A percentile compares a stretch with the other conserved stretches of the same genome.
Evolutionary conservation across 2,797 vertebrate species (phyloP).

Genomic region (Acrossocheilus fasciatus): DNA sequence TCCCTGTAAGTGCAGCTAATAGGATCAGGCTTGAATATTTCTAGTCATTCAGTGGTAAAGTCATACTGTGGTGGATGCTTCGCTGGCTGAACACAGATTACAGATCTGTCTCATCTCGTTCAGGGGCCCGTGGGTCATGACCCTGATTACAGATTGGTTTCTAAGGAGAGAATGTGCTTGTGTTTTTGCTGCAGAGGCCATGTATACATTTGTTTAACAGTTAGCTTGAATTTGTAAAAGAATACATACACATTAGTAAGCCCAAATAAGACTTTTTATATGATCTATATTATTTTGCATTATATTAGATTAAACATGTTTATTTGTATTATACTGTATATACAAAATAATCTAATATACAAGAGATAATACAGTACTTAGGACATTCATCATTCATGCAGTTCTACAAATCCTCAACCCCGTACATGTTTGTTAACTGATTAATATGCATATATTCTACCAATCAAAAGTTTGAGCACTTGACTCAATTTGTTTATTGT

Average conservation of each 20-base stretch:
- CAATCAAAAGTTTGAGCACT: neutral
- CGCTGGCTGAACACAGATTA: slow-evolving; percentile 15
- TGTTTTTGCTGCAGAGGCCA: neutral
- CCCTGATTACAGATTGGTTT: slow-evolving; percentile 13
- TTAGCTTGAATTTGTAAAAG: slow-evolving; percentile 1
- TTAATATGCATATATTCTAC: neutral
- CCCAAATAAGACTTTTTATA: neutral
- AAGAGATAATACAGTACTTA: neutral
- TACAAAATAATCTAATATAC: neutral
- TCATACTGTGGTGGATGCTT: neutral
- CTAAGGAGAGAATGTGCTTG: neutral
- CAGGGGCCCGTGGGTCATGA: neutral
- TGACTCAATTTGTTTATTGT: neutral
- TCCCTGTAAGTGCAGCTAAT: neutral
- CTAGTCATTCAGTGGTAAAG: neutral
- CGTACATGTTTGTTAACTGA: neutral
- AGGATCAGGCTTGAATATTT: slow-evolving; percentile 7
- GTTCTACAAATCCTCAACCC: neutral
- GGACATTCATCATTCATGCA: neutral
- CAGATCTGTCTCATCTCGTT: slow-evolving; percentile 17
- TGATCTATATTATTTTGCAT: neutral
- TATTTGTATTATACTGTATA: neutral
- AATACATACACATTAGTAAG: neutral
- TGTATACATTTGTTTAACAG: slow-evolving; percentile 1
- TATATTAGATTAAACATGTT: neutral